Conservation (phyloP, 2,797 vertebrate species). For the Parauchenoglanis ngamensis region DNA sequence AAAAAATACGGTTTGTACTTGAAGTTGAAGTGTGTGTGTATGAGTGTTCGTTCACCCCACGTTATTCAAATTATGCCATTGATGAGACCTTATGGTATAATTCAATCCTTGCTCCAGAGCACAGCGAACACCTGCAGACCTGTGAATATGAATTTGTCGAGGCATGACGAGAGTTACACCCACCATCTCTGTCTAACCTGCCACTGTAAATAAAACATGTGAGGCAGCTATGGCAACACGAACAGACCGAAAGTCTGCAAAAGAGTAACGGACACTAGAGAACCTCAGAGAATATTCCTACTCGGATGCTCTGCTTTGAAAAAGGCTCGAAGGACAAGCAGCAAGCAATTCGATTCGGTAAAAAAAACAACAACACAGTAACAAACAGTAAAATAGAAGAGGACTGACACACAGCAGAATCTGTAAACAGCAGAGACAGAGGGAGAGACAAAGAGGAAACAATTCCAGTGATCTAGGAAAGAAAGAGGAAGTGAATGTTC, state of each 20-base stretch:
- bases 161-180: slow-evolving; percentile 10
- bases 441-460: background rate
- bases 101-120: background rate
- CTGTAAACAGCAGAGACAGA: slow-evolving; percentile 17
- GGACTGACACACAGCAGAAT: slow-evolving; percentile 29
- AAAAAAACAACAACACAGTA: background rate
- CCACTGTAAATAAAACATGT: slow-evolving; percentile 33
- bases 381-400: background rate
- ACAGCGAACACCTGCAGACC: slow-evolving; percentile 22
- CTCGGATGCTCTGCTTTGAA: slow-evolving; percentile 9
- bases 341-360: background rate
- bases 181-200: slow-evolving; percentile 10
- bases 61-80: background rate
- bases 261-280: background rate
- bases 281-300: slow-evolving; percentile 23
- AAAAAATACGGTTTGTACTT: too few species aligned
- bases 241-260: slow-evolving; percentile 13
- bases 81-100: background rate
- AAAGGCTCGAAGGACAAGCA: background rate
- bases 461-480: background rate
- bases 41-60: background rate
- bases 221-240: slow-evolving; percentile 36
- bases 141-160: slow-evolving; percentile 24
- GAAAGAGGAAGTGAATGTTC: background rate
- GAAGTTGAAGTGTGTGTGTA: too few species aligned